These are phyloP conservation scores for Epinotia bilunana DNA, from an alignment of 2,888 invertebrate species.

Conservation along the genomic window DNA sequence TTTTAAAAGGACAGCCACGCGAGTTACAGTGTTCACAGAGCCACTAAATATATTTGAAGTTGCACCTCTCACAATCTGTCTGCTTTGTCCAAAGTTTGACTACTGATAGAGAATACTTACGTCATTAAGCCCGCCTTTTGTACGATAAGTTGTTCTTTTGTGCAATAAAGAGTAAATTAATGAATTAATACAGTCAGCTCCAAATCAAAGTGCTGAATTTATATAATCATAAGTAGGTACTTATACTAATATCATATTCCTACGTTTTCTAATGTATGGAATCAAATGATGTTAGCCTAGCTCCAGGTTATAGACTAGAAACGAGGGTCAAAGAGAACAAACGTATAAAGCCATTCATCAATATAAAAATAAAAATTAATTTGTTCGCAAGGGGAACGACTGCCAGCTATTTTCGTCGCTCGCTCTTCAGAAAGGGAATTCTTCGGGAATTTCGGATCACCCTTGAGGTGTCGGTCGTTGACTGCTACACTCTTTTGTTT, in stretches of 20 bases:
- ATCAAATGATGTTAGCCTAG: slow-evolving; percentile 47
- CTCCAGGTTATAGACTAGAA: slow-evolving; percentile 49
- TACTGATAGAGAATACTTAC: too few species aligned
- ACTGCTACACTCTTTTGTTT: slow-evolving; percentile 78
- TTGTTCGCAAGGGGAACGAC: slow-evolving; percentile 74
- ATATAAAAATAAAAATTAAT: slow-evolving; percentile 81
- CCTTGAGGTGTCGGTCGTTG: slow-evolving; percentile 77
- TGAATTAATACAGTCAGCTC: too few species aligned
- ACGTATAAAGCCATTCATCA: slow-evolving; percentile 77
- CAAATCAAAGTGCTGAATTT: too few species aligned
- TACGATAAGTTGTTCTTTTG: too few species aligned
- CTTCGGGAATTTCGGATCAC: slow-evolving; percentile 83
- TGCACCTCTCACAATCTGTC: too few species aligned
- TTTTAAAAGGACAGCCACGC: too few species aligned
- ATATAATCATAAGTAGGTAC: too few species aligned
- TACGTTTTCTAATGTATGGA: slow-evolving; percentile 2
- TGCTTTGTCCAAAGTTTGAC: too few species aligned
- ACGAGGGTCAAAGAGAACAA: slow-evolving; percentile 51
- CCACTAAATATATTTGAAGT: too few species aligned
- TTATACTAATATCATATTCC: neutral
- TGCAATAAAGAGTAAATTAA: too few species aligned
- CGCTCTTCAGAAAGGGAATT: slow-evolving; percentile 81
- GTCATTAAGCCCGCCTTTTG: too few species aligned
- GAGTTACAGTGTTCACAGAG: too few species aligned
- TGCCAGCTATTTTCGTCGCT: slow-evolving; percentile 76